Evolutionary conservation across 2,797 vertebrate species (phyloP).

Genomic region (Graptemys geographica): DNA sequence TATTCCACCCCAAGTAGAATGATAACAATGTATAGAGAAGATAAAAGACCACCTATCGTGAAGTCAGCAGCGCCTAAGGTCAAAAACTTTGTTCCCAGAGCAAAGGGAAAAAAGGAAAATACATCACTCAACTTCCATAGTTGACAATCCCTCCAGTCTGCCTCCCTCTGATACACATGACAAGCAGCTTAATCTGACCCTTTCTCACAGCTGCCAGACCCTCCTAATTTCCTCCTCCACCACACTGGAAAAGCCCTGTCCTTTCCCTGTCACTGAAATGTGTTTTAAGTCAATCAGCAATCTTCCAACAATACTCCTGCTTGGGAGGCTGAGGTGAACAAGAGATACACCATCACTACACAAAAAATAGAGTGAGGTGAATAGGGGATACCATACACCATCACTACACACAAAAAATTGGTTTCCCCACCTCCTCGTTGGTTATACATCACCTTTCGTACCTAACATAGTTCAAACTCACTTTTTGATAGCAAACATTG

Average conservation of each 20-base stretch:
- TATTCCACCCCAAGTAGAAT: neutral
- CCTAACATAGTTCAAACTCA: neutral
- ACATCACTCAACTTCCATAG: neutral
- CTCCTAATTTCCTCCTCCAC: neutral
- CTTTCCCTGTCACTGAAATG: neutral
- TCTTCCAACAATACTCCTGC: neutral
- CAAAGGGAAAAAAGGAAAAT: neutral
- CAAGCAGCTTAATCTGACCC: neutral
- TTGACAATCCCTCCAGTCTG: neutral
- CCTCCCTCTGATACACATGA: neutral
- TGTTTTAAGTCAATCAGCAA: neutral
- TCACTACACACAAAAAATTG: neutral
- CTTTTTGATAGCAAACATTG: constrained; percentile 77
- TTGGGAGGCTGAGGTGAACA: neutral
- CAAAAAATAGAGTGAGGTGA: neutral
- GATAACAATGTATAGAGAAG: neutral
- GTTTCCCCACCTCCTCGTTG: neutral
- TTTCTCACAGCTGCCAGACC: neutral
- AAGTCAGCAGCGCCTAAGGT: neutral
- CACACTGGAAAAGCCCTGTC: neutral
- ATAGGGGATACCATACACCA: neutral
- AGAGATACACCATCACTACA: neutral
- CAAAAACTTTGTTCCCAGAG: neutral
- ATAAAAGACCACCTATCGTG: neutral
- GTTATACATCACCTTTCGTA: neutral